Percentiles rank a stretch among this genome's conserved stretches.
Conservation (phyloP, 1,140 invertebrate genomes). For the Drosophila ogumai region DNA sequence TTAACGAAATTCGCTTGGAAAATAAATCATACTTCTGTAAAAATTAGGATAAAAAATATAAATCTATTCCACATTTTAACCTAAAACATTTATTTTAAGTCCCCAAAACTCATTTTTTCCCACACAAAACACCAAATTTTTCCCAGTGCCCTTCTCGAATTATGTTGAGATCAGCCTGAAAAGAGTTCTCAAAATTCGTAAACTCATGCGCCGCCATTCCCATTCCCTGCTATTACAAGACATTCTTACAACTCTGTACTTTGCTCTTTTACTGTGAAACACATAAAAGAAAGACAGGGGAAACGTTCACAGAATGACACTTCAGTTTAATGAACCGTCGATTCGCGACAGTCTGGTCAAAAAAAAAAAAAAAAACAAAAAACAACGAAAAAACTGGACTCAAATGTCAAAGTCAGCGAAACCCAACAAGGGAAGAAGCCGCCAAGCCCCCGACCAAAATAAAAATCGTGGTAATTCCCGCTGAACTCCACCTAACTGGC, state of each 20-base stretch:
- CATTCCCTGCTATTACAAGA: slow-evolving; percentile 65
- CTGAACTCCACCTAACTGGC: slow-evolving; percentile 49
- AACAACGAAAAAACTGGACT: slow-evolving; percentile 20
- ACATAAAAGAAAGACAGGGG: slow-evolving; percentile 39
- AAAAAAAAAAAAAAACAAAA: slow-evolving; percentile 25
- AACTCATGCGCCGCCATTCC: slow-evolving; percentile 56
- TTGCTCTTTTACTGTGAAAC: slow-evolving; percentile 50
- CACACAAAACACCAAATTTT: not conserved
- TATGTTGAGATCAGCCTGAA: slow-evolving; percentile 23
- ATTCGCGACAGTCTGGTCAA: slow-evolving; percentile 55
- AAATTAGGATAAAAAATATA: not conserved
- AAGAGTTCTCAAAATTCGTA: slow-evolving; percentile 36
- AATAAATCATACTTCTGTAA: too few relatives aligned
- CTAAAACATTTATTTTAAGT: not conserved
- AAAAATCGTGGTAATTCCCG: slow-evolving; percentile 41
- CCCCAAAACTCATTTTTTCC: rapidly evolving
- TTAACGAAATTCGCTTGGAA: not conserved
- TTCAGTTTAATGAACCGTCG: slow-evolving; percentile 77
- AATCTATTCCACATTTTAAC: not conserved
- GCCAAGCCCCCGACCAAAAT: slow-evolving; percentile 1
- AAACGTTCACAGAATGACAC: slow-evolving; percentile 71
- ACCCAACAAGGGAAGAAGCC: slow-evolving; percentile 24
- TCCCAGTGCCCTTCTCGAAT: slow-evolving; percentile 11
- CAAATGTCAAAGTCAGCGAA: slow-evolving; percentile 53
- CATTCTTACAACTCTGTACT: slow-evolving; percentile 61